Percentiles rank a stretch among this genome's conserved stretches.
Evolutionary conservation across 1,140 invertebrate genomes (phyloP).

Genomic region (Pogonomyrmex californicus): DNA sequence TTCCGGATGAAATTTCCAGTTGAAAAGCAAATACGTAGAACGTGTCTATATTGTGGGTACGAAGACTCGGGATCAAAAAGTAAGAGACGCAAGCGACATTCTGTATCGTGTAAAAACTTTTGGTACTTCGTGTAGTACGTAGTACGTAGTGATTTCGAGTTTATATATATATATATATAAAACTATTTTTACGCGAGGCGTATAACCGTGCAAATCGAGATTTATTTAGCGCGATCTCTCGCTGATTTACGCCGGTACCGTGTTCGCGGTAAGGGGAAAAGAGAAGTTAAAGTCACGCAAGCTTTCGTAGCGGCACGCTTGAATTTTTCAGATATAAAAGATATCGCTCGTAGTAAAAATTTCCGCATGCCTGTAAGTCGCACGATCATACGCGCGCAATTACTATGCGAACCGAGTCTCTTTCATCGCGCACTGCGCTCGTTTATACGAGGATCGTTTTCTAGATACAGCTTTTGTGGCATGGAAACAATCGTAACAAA

Average conservation of each 20-base stretch:
- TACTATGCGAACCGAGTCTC: not conserved
- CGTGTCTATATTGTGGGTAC: not conserved
- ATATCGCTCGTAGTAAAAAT: not conserved
- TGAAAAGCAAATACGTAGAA: not conserved
- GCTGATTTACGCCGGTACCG: not conserved
- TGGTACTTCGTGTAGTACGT: not conserved
- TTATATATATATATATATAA: not conserved
- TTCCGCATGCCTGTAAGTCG: slow-evolving; percentile 15
- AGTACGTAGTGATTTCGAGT: not conserved
- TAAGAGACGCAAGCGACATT: not conserved
- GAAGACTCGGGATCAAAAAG: slow-evolving; percentile 8
- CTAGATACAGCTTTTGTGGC: not conserved
- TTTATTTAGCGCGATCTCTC: not conserved
- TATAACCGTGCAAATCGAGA: slow-evolving; percentile 31
- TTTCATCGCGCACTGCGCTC: not conserved
- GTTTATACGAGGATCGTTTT: slow-evolving; percentile 2
- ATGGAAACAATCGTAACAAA: not conserved
- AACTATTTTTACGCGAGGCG: not conserved
- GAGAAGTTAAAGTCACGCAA: not conserved
- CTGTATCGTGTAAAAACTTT: not conserved
- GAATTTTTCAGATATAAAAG: slow-evolving; percentile 22
- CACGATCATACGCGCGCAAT: slow-evolving; percentile 6
- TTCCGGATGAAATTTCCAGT: not conserved
- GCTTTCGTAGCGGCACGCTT: slow-evolving; percentile 24
- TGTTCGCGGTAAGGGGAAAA: not conserved